Evolutionary conservation across 2,113 vertebrate species (phyloP).

Genomic region (Passer domesticus): DNA sequence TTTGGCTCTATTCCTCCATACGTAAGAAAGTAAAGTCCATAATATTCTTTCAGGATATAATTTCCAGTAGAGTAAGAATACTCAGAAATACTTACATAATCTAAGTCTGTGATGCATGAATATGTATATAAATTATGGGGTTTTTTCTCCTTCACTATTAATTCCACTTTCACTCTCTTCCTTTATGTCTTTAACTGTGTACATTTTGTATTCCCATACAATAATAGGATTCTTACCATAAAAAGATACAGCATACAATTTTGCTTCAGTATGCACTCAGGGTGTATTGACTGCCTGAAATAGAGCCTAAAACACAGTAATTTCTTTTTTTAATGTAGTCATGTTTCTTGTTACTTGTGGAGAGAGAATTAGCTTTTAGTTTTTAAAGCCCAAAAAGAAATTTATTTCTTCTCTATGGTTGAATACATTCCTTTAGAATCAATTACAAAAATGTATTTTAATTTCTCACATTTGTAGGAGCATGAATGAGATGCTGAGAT

Average conservation of each 20-base stretch:
- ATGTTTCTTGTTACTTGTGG: background rate
- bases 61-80: background rate
- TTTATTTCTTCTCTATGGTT: background rate
- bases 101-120: background rate
- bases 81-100: background rate
- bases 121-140: background rate
- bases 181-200: background rate
- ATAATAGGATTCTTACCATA: background rate
- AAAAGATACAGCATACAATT: background rate
- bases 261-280: background rate
- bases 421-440: background rate
- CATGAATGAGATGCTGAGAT: background rate
- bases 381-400: background rate
- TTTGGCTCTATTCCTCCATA: background rate
- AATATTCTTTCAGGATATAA: background rate
- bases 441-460: background rate
- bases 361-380: background rate
- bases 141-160: background rate
- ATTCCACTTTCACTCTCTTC: background rate
- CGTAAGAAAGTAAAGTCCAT: background rate
- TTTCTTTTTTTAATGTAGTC: background rate
- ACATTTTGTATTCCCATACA: background rate
- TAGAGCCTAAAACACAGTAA: background rate
- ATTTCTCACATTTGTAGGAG: background rate
- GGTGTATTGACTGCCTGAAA: background rate